Evolutionary conservation across 2,888 invertebrate genomes (phyloP), one percentile per base, ranked within the genome.

Genomic region (Epistrophe grossulariae): DNA sequence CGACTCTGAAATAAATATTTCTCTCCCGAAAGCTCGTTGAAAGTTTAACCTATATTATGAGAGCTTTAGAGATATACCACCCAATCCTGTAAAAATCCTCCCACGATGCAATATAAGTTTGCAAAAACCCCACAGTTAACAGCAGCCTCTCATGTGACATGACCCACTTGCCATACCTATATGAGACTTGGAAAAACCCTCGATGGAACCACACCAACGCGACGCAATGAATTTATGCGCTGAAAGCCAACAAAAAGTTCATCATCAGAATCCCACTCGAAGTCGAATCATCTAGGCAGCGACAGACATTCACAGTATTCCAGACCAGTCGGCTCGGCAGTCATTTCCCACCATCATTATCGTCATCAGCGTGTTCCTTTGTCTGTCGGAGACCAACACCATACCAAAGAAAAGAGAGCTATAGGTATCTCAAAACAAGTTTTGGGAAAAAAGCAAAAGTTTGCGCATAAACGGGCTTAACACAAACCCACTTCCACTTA

Each of bases 271-370:
- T 50, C 55, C 72, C 60, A 81, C 62, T 73, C 62, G 52, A 66
- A 81, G 57, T 73, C 62, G 52, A 66, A 50, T 66, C 70, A 64
- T 70, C 70, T 70, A 40, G 43, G 55, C 76, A 71, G 62, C 55
- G 11, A 15, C 72, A 77, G 68, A 55, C 68, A 74, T 13, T 11
- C 38, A 24, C 24, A 43, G 43, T 43, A 1, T 43, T 10, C 38
- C 45, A 31, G 6, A 68, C 35, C 68, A 43, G 28, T 73, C 73
- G n/a, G n/a, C n/a, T n/a, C n/a, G n/a, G n/a, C 79, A 79, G 81
- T 85, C 73, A 64, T 64, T 81, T 73, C 60, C 68, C 78, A 78
- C 52, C 81, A 70, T 59, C 84, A 72, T 78, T 60, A 73, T 81
- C 70, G 72, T 81, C 64, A 48, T 73, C 70, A 17, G 77, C 43